Base-by-base conservation (phyloP, 2,797 vertebrate species). In the Poecilia picta region DNA sequence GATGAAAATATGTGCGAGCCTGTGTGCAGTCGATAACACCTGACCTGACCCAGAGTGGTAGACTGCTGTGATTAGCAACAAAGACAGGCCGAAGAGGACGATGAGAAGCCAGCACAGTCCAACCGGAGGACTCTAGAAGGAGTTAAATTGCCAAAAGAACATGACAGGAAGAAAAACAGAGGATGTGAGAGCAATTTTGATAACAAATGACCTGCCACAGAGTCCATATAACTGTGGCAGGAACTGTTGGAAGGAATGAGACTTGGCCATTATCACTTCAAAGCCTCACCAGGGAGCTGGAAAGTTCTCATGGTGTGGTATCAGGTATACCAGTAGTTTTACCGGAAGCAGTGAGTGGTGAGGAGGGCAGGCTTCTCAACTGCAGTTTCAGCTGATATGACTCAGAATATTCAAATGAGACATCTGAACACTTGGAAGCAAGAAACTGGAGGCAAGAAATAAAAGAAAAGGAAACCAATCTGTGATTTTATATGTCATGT, bases 171-270 rank as follows among this genome's bases (percentile, higher is more conserved):
- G 16, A 59, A 79, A 39, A 62, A 78, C 23, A 23, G 75, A 59
- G 73, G 80, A 80, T 83, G 88, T 82, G 86, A 90, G 89, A 91
- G 89, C 85, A 89, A 90, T 87, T 89, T 78, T 88, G 89, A 91
- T 91, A 91, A 91, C 83, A 92, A 89, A 91, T 87, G 88, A 88
- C 81, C 90, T 91, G 92, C 87, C 90, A 89, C 81, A 51, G 62
- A 86, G 83, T 78, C 81, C 82, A 76, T 80, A 85, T 75, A 86
- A 80, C 74, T 81, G 80, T 79, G 74, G 85, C 79, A 28, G 66
- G 70, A 3, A 55, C 76, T 83, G 87, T 75, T 79, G 81, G 57
- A 78, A 77, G 73, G 45, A 87, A 79, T 68, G 84, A 70, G 81
- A 87, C 75, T 85, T 73, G 79, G 80, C 76, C 81, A 89, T 90